Evolutionary conservation across 2,797 vertebrate species (phyloP), one percentile per base, ranked within the genome.

Genomic region (Hydrolagus colliei): DNA sequence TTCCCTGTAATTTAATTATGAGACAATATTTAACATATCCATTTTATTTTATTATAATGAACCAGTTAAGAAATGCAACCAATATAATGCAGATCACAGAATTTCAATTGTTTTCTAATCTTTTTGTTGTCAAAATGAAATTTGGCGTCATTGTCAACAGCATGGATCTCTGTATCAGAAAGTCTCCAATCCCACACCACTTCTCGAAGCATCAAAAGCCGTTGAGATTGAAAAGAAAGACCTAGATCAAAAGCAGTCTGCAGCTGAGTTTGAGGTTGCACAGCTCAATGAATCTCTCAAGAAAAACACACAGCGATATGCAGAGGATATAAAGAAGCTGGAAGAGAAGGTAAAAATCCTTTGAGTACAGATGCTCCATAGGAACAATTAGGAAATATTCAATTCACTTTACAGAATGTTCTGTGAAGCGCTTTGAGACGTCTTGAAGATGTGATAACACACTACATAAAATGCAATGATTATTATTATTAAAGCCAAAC

Each of bases 321-420:
- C 89, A 5, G 97, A 98, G 84, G 97, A 98, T 87, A 94, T 96
- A 86, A 95, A 94, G 89, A 98, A 97, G 91, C 93, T 98, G 91
- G 97, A 98, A 87, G 97, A 98, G 86, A 98, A 98, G 94, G 97
- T 98, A 91, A 68, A 27, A 82, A 63, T 20, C 9, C 41, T 11
- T 3, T 32, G 27, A 32, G 22, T 18, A 67, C 22, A 7, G 4
- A 52, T 41, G 32, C 2, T 41, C 41, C 7, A 35, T 68, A 82
- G 14, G 71, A 84, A 1, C 9, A 41, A 80, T 67, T 52, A 80
- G 18, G 5, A 20, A 27, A 27, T 27, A 27, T 27, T 27, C 27
- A 27, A 27, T 27, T 27, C 27, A 27, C 27, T 27, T 27, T 27
- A 27, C 27, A 27, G 27, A 27, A 27, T 27, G 27, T 27, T 27